These are phyloP conservation scores for Muntiacus muntjak DNA, from an alignment of 2,113 vertebrate species.

Conservation along the genomic window DNA sequence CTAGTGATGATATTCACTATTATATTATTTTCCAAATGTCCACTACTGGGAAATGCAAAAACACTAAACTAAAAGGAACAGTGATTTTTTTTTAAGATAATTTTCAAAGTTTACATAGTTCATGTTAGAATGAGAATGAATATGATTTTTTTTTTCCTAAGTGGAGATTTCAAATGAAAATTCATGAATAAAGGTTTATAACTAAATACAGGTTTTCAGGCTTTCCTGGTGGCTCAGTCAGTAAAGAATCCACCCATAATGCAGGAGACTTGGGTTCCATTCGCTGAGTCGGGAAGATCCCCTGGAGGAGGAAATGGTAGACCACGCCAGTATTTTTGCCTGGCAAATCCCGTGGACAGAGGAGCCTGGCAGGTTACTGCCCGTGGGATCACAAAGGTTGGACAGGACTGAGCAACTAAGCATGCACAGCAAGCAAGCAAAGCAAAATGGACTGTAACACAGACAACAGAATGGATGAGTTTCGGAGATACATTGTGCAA, in stretches of 20 bases:
- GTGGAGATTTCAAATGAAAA: not conserved
- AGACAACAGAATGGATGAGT: not conserved
- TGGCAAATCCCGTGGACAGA: not conserved
- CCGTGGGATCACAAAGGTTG: not conserved
- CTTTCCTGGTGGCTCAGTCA: not conserved
- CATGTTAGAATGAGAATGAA: not conserved
- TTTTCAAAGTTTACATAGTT: not conserved
- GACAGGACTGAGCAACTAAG: not conserved
- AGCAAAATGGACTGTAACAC: not conserved
- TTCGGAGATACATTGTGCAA: not conserved
- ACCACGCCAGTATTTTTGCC: not conserved
- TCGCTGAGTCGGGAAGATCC: not conserved
- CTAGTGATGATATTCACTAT: not conserved
- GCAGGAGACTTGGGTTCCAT: not conserved
- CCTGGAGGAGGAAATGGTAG: not conserved
- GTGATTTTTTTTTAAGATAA: constrained; percentile 17
- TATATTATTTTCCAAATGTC: constrained; percentile 18
- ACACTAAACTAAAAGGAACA: not conserved
- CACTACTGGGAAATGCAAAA: not conserved
- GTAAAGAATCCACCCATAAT: not conserved
- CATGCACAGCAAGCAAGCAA: not conserved
- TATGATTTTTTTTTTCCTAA: not conserved
- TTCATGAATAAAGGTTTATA: not conserved
- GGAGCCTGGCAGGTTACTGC: not conserved
- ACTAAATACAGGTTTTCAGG: not conserved